A percentile compares a stretch with the other conserved stretches of the same genome.
Conservation (phyloP, 2,113 vertebrate genomes). For the Seriola aureovittata region DNA sequence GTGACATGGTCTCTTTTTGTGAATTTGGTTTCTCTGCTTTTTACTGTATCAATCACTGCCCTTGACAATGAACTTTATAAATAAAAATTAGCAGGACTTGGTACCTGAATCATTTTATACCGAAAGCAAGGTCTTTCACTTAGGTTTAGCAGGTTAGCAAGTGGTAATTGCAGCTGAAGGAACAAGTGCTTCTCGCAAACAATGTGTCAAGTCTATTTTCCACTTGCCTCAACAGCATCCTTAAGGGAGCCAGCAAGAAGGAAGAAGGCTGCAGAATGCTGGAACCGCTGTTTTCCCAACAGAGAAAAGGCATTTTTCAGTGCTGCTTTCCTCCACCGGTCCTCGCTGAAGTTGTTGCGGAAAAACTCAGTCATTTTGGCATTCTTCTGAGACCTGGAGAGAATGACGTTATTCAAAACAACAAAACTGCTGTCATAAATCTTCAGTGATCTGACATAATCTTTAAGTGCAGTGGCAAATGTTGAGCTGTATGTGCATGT, state of each 20-base stretch:
- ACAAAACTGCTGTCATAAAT: slow-evolving; percentile 26
- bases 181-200: slow-evolving; percentile 48
- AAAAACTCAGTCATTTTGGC: slow-evolving; percentile 98
- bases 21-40: slow-evolving; percentile 28
- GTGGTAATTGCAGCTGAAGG: slow-evolving; percentile 25
- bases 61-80: slow-evolving; percentile 19
- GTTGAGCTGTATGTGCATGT: neutral
- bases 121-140: slow-evolving; percentile 32
- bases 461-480: neutral
- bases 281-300: slow-evolving; percentile 97
- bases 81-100: slow-evolving; percentile 34
- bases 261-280: slow-evolving; percentile 97
- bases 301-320: slow-evolving; percentile 98
- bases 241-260: slow-evolving; percentile 95
- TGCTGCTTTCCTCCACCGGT: slow-evolving; percentile 97
- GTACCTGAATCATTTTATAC: neutral
- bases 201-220: slow-evolving; percentile 50
- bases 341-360: slow-evolving; percentile 96
- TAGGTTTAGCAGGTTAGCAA: slow-evolving; percentile 17
- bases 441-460: slow-evolving; percentile 30
- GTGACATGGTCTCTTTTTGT: neutral
- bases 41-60: slow-evolving; percentile 6
- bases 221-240: slow-evolving; percentile 96
- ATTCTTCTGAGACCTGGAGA: slow-evolving; percentile 91
- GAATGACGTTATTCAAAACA: slow-evolving; percentile 39